Evolutionary conservation across 1,140 invertebrate genomes (phyloP).

Genomic region (Drosophila neocordata): DNA sequence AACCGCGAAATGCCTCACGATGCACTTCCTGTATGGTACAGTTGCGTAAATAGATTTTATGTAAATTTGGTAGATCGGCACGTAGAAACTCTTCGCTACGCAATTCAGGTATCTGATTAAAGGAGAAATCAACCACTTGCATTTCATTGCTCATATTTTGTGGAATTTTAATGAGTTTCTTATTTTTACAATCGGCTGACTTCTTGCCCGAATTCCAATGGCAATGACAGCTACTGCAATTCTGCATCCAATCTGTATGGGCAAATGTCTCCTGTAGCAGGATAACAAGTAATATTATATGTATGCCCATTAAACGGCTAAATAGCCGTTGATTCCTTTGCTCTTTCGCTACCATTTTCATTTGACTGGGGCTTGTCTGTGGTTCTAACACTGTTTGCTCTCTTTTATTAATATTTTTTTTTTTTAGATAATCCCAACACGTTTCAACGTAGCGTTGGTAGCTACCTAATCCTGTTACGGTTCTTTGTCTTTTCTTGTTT

Average conservation of each 20-base stretch:
- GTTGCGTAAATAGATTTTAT: conserved; percentile 89
- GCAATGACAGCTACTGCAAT: conserved; percentile 87
- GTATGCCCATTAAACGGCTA: conserved; percentile 9
- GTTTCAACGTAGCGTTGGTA: conserved; percentile 2
- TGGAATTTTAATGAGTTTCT: conserved; percentile 87
- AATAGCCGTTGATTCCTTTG: background rate
- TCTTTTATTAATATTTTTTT: background rate
- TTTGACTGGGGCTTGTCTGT: background rate
- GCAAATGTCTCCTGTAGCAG: background rate
- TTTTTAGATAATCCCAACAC: conserved; percentile 22
- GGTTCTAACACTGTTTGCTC: background rate
- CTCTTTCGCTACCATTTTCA: conserved; percentile 1
- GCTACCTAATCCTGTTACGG: conserved; percentile 1
- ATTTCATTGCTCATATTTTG: conserved; percentile 88
- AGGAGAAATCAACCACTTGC: conserved; percentile 89
- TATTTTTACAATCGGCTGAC: conserved; percentile 90
- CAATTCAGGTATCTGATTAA: conserved; percentile 88
- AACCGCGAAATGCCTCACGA: conserved; percentile 88
- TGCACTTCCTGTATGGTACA: conserved; percentile 89
- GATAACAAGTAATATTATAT: conserved; percentile 21
- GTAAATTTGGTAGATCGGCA: conserved; percentile 89
- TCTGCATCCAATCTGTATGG: conserved; percentile 85
- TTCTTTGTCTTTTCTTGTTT: background rate
- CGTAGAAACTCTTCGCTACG: conserved; percentile 87
- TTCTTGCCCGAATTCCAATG: conserved; percentile 92